Conservation (phyloP, 1,140 invertebrate genomes). For the Zophobas morio region DNA sequence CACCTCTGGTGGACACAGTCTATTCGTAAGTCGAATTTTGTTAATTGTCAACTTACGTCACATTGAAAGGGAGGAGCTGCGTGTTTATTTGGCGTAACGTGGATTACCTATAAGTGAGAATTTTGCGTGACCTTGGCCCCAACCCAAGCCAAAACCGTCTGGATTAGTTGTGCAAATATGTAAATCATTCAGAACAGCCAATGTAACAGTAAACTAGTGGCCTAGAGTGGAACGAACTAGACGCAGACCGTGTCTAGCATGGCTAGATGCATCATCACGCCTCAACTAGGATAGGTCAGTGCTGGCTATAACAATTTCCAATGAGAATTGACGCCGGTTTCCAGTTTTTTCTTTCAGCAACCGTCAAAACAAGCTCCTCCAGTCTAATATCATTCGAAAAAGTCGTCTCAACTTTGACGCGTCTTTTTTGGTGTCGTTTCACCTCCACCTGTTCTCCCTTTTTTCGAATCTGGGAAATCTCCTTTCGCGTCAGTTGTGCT, state of each 20-base stretch:
- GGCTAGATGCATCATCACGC: conserved; percentile 47
- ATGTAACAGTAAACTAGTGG: conserved; percentile 55
- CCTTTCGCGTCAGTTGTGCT: background rate
- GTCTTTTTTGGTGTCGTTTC: background rate
- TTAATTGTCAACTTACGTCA: too few relatives aligned
- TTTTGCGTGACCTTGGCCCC: too few relatives aligned
- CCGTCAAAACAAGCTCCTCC: background rate
- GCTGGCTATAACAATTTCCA: conserved; percentile 26
- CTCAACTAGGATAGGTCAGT: conserved; percentile 49
- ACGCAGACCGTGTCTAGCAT: conserved; percentile 46
- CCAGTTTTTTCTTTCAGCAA: background rate
- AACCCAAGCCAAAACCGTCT: too few relatives aligned
- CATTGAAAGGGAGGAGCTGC: too few relatives aligned
- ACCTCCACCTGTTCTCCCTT: background rate
- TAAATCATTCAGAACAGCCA: conserved; percentile 29
- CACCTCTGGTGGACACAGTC: too few relatives aligned
- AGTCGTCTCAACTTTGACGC: background rate
- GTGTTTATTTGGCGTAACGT: too few relatives aligned
- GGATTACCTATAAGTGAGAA: too few relatives aligned
- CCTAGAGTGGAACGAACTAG: conserved; percentile 50
- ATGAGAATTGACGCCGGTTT: background rate
- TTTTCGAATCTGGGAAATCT: background rate
- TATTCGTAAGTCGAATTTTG: too few relatives aligned
- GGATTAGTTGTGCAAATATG: conserved; percentile 24
- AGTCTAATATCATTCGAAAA: background rate